phyloP scores from a whole-genome alignment of 2,113 vertebrate species.

The Ochotona princeps region DNA sequence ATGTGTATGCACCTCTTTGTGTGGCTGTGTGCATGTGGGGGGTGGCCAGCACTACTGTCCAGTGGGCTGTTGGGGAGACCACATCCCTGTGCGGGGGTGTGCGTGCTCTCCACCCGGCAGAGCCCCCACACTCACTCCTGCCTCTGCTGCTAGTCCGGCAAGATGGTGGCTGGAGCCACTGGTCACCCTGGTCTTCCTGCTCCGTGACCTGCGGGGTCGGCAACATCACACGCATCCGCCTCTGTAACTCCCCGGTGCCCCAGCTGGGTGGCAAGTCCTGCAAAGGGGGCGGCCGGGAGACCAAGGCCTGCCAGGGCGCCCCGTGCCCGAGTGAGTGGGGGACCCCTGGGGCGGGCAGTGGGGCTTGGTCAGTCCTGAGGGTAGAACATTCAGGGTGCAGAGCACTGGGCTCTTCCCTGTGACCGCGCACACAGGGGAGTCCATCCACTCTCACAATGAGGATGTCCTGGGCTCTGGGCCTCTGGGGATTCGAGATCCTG shows the following conservation, averaged over 20 bases:
- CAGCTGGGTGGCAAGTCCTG: constrained; percentile 96
- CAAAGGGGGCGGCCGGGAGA: constrained; percentile 94
- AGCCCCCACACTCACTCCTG: background rate
- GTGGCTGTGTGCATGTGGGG: no score
- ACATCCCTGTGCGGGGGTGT: no score
- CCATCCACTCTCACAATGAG: no score
- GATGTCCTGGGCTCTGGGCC: no score
- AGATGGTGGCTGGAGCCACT: constrained; percentile 97
- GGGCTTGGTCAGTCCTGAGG: rapidly evolving
- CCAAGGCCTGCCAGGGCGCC: constrained; percentile 91
- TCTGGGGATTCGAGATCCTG: background rate
- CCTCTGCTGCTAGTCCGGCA: constrained; percentile 90
- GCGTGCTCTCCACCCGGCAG: background rate
- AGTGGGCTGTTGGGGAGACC: background rate
- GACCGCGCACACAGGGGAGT: no score
- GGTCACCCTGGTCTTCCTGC: constrained; percentile 98
- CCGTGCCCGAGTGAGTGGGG: constrained; percentile 92
- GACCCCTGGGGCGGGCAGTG: background rate
- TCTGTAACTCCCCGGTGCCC: constrained; percentile 96
- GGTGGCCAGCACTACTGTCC: background rate
- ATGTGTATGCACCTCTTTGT: no score
- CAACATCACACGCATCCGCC: constrained; percentile 96
- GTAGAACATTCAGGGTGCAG: no score
- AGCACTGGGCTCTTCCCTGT: no score
- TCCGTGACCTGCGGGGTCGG: constrained; percentile 95